Base-by-base conservation (phyloP, 2,113 vertebrate species). In the Brienomyrus longianalis region DNA sequence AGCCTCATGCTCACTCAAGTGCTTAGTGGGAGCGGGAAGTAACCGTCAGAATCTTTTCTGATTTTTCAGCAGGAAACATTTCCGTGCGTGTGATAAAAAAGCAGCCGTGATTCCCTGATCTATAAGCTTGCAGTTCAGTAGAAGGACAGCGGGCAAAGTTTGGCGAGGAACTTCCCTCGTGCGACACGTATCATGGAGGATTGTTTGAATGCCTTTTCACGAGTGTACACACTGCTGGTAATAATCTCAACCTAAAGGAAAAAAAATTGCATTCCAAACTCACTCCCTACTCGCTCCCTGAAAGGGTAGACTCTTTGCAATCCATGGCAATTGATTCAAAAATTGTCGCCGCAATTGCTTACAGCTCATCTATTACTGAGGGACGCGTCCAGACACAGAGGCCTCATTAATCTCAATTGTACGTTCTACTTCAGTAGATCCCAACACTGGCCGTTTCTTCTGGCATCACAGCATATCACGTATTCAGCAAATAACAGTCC, bases 331-430 rank as follows among this genome's bases (percentile, higher is more conserved):
- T 89, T 52, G 88, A 89, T 89, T 27, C 66, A 48, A 52, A 89
- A 80, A 89, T 89, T 77, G 88, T 80, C 70, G 66, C 8, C 17
- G 51, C 88, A 80, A 89, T 52, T 80, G 88, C 48, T 80, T 80
- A 80, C 66, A 80, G 70, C 88, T 51, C 66, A 50, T 52, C 88
- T 89, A 80, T 83, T 89, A 89, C 51, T 80, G 47, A 17, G 23
- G 59, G 13, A 50, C 21, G 11, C 48, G 2, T 77, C 66, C 66
- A 77, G 66, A 48, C 45, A 80, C 17, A 39, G n/a, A 80, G 70
- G 52, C 66, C 66, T 66, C 88, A 89, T 89, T 89, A 89, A 89
- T 89, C 66, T 89, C 47, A 74, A 80, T 74, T 27, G 66, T 80
- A 19, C 48, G 66, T 52, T 51, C 23, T 35, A 80, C 70, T 80